Conservation (phyloP, 2,113 vertebrate genomes). For the Mirza zaza region DNA sequence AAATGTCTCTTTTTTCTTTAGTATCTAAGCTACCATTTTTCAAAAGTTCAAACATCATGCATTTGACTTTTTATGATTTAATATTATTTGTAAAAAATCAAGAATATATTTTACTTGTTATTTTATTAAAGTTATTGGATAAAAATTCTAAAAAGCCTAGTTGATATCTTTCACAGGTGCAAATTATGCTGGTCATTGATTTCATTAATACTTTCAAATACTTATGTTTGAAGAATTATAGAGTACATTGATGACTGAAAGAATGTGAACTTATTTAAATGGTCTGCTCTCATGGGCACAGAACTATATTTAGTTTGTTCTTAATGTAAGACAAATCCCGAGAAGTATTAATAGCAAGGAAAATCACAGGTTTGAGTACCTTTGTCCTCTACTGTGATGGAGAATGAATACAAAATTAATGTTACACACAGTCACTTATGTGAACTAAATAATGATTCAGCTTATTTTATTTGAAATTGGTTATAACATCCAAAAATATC, state of each 20-base stretch:
- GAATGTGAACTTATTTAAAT: not conserved
- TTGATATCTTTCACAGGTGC: not conserved
- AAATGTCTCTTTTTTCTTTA: not conserved
- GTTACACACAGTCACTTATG: not conserved
- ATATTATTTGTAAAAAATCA: not conserved
- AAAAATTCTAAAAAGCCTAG: not conserved
- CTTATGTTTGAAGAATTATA: not conserved
- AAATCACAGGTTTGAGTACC: not conserved
- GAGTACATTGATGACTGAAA: not conserved
- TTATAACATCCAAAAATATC: not conserved
- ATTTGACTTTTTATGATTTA: not conserved
- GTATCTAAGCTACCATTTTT: not conserved
- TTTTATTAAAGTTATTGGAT: not conserved
- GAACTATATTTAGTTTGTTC: not conserved
- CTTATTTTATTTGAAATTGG: not conserved
- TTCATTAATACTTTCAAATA: not conserved
- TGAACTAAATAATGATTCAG: not conserved
- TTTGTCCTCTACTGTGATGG: not conserved
- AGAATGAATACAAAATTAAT: not conserved
- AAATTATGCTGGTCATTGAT: not conserved
- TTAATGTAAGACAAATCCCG: not conserved
- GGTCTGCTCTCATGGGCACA: not conserved
- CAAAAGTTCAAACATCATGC: not conserved
- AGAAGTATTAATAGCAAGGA: not conserved
- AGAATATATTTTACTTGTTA: not conserved